These are phyloP conservation scores for Willisornis vidua DNA, from an alignment of 2,113 vertebrate species.

Conservation along the genomic window DNA sequence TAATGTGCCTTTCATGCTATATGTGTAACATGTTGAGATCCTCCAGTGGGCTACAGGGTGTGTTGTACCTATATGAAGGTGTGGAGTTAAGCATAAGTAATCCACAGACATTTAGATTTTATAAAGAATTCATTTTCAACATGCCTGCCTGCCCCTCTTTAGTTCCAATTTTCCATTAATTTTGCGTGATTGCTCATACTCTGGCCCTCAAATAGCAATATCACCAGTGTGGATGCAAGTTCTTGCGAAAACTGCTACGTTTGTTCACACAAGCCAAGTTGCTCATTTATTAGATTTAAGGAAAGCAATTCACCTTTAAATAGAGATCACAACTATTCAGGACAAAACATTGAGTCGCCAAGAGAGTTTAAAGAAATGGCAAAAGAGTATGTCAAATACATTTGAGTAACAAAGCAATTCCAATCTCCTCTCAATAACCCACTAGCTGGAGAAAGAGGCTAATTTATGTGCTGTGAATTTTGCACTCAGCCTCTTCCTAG, in stretches of 20 bases:
- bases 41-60: neutral
- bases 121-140: neutral
- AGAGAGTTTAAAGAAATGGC: slow-evolving; percentile 34
- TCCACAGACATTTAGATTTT: neutral
- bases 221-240: neutral
- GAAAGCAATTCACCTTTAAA: slow-evolving; percentile 56
- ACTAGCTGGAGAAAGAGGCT: slow-evolving; percentile 54
- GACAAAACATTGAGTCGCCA: slow-evolving; percentile 41
- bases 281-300: slow-evolving; percentile 38
- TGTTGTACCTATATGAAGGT: neutral
- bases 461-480: slow-evolving; percentile 65
- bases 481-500: slow-evolving; percentile 55
- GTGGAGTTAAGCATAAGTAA: neutral
- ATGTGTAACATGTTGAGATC: neutral
- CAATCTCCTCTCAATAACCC: slow-evolving; percentile 55
- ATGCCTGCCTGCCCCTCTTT: neutral
- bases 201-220: neutral
- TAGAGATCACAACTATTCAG: slow-evolving; percentile 33
- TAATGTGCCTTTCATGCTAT: neutral
- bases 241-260: neutral
- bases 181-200: neutral
- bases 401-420: slow-evolving; percentile 64
- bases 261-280: neutral
- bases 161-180: slow-evolving; percentile 28
- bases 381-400: slow-evolving; percentile 43